Evolutionary conservation across 2,888 invertebrate species (phyloP).

Genomic region (Leptopilina drosophilae): DNA sequence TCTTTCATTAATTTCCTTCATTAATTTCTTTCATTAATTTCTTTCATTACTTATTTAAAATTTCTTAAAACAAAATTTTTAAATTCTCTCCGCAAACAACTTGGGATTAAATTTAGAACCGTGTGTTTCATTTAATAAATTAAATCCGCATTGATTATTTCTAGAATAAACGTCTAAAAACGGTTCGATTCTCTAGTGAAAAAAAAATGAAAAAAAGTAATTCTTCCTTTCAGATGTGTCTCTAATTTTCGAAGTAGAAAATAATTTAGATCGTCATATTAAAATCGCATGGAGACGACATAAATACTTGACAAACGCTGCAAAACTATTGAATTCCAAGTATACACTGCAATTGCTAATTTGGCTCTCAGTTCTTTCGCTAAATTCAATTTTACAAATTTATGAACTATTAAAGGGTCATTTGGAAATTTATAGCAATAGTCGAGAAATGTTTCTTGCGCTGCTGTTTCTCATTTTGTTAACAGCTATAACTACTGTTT

Average conservation of each 20-base stretch:
- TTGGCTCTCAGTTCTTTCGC: conserved; percentile 3
- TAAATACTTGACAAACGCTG: conserved; percentile 4
- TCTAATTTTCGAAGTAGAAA: neutral
- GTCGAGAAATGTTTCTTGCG: neutral
- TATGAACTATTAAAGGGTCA: neutral
- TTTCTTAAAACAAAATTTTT: too few relatives aligned
- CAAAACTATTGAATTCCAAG: neutral
- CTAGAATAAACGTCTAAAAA: too few relatives aligned
- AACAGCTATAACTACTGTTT: neutral
- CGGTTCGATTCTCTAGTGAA: too few relatives aligned
- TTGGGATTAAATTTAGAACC: too few relatives aligned
- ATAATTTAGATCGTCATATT: neutral
- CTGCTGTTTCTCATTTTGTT: neutral
- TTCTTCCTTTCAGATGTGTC: neutral
- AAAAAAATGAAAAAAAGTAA: too few relatives aligned
- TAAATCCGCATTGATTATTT: too few relatives aligned
- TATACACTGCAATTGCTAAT: neutral
- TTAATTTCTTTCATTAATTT: too few relatives aligned
- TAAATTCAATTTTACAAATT: conserved; percentile 8
- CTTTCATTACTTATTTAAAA: too few relatives aligned
- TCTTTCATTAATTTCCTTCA: too few relatives aligned
- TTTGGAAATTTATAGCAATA: neutral
- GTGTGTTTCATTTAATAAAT: too few relatives aligned
- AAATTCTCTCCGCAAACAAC: too few relatives aligned
- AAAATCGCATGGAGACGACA: neutral